Evolutionary conservation across 2,888 invertebrate species (phyloP), one percentile per base, ranked within the genome.

Genomic region (Caenorhabditis afra): DNA sequence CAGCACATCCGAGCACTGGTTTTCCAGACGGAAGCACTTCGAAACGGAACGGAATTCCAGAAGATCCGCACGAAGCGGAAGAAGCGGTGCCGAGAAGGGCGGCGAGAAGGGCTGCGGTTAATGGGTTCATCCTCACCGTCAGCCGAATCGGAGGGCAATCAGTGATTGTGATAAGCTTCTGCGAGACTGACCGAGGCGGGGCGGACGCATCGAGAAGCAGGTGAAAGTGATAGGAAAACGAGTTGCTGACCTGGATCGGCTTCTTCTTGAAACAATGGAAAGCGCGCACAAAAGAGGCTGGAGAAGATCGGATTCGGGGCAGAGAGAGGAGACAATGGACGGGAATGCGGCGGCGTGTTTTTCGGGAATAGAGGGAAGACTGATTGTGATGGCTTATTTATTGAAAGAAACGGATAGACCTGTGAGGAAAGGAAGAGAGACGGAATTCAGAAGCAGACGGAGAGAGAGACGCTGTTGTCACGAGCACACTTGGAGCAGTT

Each of bases 21-120:
- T 82, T 70, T 39, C 86, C 86, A 7, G 85, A 83, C 2, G 86
- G 83, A 12, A 85, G 74, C 29, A 85, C 88, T 76, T 88, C 88
- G 55, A 88, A 87, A 12, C 88, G 81, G 83, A 88, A 88, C 7
- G 88, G 88, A 41, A 88, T 84, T 41, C 83, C 86, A 18, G 85
- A 85, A 7, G 81, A 80, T 37, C 88, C 88, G 53, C 88, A 88
- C 29, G 85, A 79, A 10, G 85, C 81, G 8, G 77, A 59, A 14
- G 68, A 47, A 57, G 64, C 73, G n/a, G 73, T 64, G 64, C 73
- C 73, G 55, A 73, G 50, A 29, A 64, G 22, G 29, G 64, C 64
- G 73, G 64, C 64, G 16, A 73, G 73, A 41, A 73, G 64, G 57
- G 64, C 58, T 50, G 50, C 73, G 44, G 73, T 57, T 73, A 73